These are phyloP conservation scores for Cuniculus paca DNA, from an alignment of 2,797 vertebrate species.

Conservation along the genomic window DNA sequence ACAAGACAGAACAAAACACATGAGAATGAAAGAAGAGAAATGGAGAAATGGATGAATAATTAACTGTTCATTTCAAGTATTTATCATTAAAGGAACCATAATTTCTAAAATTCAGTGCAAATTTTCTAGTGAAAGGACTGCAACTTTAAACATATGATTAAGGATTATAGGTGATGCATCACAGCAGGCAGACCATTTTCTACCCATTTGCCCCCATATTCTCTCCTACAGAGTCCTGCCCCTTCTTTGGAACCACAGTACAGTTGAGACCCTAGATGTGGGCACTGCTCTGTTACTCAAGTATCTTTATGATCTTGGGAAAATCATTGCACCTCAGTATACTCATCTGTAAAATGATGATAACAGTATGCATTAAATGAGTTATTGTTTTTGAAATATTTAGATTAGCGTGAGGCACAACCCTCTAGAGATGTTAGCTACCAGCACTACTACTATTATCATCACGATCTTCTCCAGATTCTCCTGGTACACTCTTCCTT, in stretches of 20 bases:
- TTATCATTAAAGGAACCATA: background rate
- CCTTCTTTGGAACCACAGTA: background rate
- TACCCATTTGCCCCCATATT: background rate
- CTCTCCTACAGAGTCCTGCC: background rate
- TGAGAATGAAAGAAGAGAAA: background rate
- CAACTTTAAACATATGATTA: background rate
- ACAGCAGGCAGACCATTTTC: background rate
- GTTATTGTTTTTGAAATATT: background rate
- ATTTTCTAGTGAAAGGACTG: conserved; percentile 25
- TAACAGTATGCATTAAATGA: background rate
- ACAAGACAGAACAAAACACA: background rate
- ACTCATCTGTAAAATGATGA: background rate
- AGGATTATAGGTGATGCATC: background rate
- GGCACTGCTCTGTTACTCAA: background rate
- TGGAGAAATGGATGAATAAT: background rate
- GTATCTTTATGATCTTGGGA: background rate
- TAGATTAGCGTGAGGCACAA: background rate
- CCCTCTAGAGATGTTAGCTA: background rate
- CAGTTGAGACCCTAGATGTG: background rate
- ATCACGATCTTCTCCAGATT: background rate
- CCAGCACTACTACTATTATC: background rate
- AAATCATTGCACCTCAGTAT: background rate
- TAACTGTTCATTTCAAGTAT: background rate
- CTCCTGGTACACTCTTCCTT: background rate
- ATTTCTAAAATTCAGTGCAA: conserved; percentile 37